Evolutionary conservation across 1,140 invertebrate genomes (phyloP), one percentile per base, ranked within the genome.

Genomic region (Halotydeus destructor): DNA sequence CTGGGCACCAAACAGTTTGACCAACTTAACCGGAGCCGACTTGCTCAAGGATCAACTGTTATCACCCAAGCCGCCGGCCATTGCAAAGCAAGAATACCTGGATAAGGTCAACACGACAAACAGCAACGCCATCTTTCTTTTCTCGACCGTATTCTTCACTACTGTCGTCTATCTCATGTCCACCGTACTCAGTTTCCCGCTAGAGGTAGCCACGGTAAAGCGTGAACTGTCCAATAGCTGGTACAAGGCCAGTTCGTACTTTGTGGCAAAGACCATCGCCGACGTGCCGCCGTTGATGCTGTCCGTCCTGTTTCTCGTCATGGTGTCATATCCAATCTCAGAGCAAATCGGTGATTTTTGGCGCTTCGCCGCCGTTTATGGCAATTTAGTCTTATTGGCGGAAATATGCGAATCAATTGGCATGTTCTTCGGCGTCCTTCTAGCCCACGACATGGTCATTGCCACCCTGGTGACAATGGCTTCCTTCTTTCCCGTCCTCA

Each of bases 391-490:
- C 3, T 12, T 34, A 3, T 6, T 41, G 25, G 26, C 45, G 14
- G 23, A 36, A 8, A 14, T 46, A 21, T 22, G 40, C 8, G 40
- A 46, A 36, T 31, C 33, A 23, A 14, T 44, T 8, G 45, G 45
- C 2, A 34, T 46, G 16, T 8, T 46, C 3, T 23, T 46, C 12
- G 36, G 33, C 19, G 41, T 34, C 3, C 37, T 19, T 32, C 45
- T 46, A 31, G 38, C 45, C 4, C 43, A 46, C 19, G 41, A 43
- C 34, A 28, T 46, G 2, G 33, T 23, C 3, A 32, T 41, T 28
- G 83, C 84, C 0, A 82, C 89, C 26, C 91, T 88, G 55, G 67
- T 91, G 22, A 85, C 83, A 2, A 85, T 85, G 23, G 80, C 91
- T 8, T 19, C 77, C 76, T 31, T 77, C 80, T 24, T 88, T 88